Evolutionary conservation across 2,797 vertebrate species (phyloP).

Genomic region (Botia kubotai): DNA sequence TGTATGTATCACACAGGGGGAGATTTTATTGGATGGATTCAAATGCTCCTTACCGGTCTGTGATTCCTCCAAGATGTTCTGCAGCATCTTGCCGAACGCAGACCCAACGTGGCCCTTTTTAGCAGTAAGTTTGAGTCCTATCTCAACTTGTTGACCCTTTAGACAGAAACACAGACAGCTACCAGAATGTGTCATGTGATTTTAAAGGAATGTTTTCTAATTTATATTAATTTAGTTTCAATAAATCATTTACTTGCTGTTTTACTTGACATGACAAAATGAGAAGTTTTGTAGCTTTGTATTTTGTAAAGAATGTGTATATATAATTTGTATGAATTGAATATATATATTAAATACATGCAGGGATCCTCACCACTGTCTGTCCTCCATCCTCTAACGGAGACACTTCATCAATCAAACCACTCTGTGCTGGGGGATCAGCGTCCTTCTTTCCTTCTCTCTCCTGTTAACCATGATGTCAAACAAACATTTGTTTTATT

Average conservation of each 20-base stretch:
- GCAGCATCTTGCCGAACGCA: slow-evolving; percentile 69
- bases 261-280: no score
- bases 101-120: slow-evolving; percentile 69
- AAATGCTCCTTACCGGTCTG: slow-evolving; percentile 61
- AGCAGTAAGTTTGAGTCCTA: slow-evolving; percentile 66
- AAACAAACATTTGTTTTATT: not conserved
- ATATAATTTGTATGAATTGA: no score
- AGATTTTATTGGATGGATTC: slow-evolving; percentile 3
- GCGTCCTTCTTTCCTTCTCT: slow-evolving; percentile 41
- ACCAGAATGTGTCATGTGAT: not conserved
- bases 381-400: slow-evolving; percentile 4
- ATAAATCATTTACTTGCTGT: no score
- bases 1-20: no score
- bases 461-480: slow-evolving; percentile 1
- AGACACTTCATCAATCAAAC: slow-evolving; percentile 9
- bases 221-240: no score
- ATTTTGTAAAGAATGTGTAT: no score
- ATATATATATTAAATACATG: not conserved
- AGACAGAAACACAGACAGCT: not conserved
- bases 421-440: not conserved
- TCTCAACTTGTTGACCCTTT: slow-evolving; percentile 64
- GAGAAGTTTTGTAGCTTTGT: no score
- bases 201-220: no score
- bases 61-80: slow-evolving; percentile 66
- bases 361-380: not conserved